These are phyloP conservation scores for Oreochromis niloticus DNA, from an alignment of 2,113 vertebrate genomes.

Conservation along the genomic window DNA sequence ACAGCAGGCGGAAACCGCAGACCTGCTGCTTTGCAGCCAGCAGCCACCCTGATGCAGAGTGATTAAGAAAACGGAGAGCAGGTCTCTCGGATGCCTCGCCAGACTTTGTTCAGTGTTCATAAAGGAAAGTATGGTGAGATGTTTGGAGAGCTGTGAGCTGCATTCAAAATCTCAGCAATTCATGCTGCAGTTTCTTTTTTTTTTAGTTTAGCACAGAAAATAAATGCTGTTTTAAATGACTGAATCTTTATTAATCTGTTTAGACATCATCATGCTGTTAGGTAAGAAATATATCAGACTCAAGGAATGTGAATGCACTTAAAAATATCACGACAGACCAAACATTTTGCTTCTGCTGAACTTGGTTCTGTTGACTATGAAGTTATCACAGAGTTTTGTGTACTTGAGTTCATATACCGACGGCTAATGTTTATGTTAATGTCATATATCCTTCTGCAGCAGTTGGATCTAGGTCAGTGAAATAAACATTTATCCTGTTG, in stretches of 20 bases:
- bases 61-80: neutral
- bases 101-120: neutral
- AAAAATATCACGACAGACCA: neutral
- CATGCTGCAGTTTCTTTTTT: accelerated
- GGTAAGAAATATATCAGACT: neutral
- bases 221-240: neutral
- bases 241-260: neutral
- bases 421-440: neutral
- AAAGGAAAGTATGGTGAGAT: neutral
- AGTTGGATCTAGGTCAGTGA: neutral
- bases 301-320: neutral
- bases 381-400: neutral
- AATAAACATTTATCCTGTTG: neutral
- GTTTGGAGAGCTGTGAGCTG: neutral
- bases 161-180: neutral
- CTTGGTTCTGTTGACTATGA: neutral
- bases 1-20: neutral
- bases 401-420: accelerated
- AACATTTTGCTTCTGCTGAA: neutral
- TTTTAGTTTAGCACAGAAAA: neutral
- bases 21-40: neutral
- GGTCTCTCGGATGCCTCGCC: neutral
- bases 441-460: neutral
- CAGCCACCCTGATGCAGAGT: neutral
- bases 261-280: accelerated